Percentiles rank a stretch among this genome's conserved stretches.
phyloP scores from a whole-genome alignment of 2,113 vertebrate species.

The Myrmophylax atrothorax region DNA sequence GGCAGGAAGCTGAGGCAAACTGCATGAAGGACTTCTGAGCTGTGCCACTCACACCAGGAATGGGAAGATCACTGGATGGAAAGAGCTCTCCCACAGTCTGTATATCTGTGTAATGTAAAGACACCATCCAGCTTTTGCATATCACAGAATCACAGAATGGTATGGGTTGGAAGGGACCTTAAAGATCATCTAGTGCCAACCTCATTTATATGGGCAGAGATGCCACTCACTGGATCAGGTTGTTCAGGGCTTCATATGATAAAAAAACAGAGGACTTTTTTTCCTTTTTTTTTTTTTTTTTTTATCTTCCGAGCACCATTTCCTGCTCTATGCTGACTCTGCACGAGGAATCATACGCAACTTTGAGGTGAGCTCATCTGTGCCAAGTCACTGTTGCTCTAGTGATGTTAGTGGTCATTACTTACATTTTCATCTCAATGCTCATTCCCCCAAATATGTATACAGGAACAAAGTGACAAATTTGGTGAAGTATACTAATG shows the following conservation, averaged over 20 bases:
- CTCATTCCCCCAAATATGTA: background rate
- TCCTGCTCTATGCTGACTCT: background rate
- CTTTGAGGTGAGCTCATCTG: background rate
- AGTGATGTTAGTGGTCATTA: background rate
- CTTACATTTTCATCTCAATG: background rate
- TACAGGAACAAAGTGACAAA: background rate
- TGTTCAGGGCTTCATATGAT: fast-evolving
- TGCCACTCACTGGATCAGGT: background rate
- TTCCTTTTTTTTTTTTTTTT: background rate
- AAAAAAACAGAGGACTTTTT: background rate
- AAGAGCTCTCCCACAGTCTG: background rate
- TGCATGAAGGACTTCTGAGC: background rate
- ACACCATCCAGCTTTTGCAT: background rate
- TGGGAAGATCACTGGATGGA: background rate
- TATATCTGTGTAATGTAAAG: background rate
- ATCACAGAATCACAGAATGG: background rate
- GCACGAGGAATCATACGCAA: background rate
- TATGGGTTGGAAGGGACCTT: background rate
- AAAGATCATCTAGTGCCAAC: background rate
- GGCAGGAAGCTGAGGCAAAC: background rate
- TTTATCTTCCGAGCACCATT: background rate
- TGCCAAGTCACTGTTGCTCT: background rate
- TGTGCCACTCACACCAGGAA: background rate
- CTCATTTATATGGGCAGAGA: background rate
- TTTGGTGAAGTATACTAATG: background rate